Evolutionary conservation across 2,113 vertebrate genomes (phyloP), one percentile per base, ranked within the genome.

Genomic region (Machaerirhynchus nigripectus): DNA sequence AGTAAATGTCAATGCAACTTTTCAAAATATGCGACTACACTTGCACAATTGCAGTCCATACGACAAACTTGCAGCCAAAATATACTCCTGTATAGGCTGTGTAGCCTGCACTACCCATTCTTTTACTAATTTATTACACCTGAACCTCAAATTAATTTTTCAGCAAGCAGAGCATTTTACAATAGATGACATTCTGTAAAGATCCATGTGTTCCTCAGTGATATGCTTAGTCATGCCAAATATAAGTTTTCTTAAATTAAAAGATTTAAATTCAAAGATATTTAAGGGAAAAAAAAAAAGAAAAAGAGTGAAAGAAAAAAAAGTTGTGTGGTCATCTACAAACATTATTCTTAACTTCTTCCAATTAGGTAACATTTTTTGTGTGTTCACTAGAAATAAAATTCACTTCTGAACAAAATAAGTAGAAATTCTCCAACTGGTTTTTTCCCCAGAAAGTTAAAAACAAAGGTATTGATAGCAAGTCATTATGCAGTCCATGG

Each of bases 311-410:
- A 47, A 52, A 24, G 0, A 15, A 74, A 65, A 71, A 60, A 16
- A 0, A 20, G 24, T 4, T 4, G n/a, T 50, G 7, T 60, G 15
- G 3, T 64, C 6, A 15, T 37, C 37, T 11, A 39, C 53, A 86
- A 37, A 0, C 1, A 26, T 11, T 33, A 4, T 56, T 87, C 12
- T 76, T 68, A n/a, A 2, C 3, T 6, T 64, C 4, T 61, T 8
- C 10, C 64, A 56, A 55, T 28, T 6, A 37, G 0, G 2, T 13
- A 50, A 7, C 4, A 7, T 28, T 33, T 57, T 16, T 11, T 20
- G 1, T 61, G 7, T 64, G 3, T 59, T 84, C 39, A 20, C 6
- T 40, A 37, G n/a, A 56, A 60, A 55, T 26, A 56, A 65, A n/a
- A 15, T 23, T 20, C 14, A 53, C 6, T 57, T 59, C 5, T 59